A percentile compares a stretch with the other conserved stretches of the same genome.
Conservation (phyloP, 1,140 invertebrate species). For the Kradibia gibbosae region DNA sequence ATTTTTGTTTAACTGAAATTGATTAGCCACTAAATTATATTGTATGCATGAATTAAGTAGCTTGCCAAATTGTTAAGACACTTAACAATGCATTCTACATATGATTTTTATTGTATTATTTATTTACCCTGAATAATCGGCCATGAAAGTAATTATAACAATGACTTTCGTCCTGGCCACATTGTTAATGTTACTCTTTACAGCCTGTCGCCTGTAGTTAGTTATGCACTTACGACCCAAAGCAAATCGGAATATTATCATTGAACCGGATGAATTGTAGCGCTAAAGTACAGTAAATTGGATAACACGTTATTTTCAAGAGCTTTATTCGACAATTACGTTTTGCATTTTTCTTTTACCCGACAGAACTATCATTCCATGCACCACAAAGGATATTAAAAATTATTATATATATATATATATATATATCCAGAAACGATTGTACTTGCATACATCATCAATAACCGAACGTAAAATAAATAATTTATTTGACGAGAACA, state of each 20-base stretch:
- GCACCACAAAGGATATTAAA: slow-evolving; percentile 16
- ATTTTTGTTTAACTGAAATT: slow-evolving; percentile 12
- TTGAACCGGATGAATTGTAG: neutral
- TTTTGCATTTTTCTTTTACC: slow-evolving; percentile 14
- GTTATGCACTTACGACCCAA: slow-evolving; percentile 24
- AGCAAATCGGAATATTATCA: slow-evolving; percentile 17
- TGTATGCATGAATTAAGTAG: slow-evolving; percentile 24
- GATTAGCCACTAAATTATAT: neutral
- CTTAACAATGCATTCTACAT: neutral
- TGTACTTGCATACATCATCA: too few relatives aligned
- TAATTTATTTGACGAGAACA: too few relatives aligned
- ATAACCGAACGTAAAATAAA: too few relatives aligned
- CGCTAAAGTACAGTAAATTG: neutral
- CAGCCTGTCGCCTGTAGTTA: slow-evolving; percentile 52
- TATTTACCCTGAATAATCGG: neutral
- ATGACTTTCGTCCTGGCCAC: slow-evolving; percentile 34
- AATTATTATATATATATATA: too few relatives aligned
- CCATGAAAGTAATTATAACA: slow-evolving; percentile 4
- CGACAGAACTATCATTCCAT: neutral
- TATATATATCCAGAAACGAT: too few relatives aligned
- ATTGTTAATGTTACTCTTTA: slow-evolving; percentile 34
- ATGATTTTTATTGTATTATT: slow-evolving; percentile 6
- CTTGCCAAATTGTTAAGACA: neutral
- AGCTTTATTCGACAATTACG: neutral
- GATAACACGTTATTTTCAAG: neutral